Evolutionary conservation across 1,140 invertebrate genomes (phyloP).

Genomic region (Drosophila repletoides): DNA sequence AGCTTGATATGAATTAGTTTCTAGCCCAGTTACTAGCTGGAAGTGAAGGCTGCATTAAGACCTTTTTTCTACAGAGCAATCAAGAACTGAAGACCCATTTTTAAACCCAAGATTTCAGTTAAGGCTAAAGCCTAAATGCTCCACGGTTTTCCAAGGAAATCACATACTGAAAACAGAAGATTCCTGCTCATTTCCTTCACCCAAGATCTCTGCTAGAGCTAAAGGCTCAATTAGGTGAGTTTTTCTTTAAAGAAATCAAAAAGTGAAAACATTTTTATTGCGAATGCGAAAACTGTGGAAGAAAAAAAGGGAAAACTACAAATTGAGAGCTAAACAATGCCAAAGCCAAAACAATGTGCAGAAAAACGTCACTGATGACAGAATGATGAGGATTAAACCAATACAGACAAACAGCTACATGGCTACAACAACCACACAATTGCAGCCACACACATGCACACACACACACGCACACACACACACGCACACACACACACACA

Average conservation of each 20-base stretch:
- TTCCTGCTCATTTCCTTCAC: too few species aligned
- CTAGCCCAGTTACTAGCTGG: too few species aligned
- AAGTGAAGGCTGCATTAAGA: too few species aligned
- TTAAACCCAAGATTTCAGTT: too few species aligned
- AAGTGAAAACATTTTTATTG: conserved; percentile 59
- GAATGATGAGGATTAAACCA: conserved; percentile 81
- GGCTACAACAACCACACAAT: conserved; percentile 29
- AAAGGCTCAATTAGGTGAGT: not conserved
- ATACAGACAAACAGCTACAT: conserved; percentile 19
- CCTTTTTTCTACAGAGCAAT: too few species aligned
- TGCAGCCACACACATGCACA: conserved; percentile 14
- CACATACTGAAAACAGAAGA: too few species aligned
- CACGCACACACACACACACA: conserved; percentile 29
- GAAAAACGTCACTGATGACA: conserved; percentile 82
- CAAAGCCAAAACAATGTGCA: conserved; percentile 71
- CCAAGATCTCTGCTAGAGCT: too few species aligned
- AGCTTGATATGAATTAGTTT: too few species aligned
- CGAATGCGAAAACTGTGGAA: conserved; percentile 45
- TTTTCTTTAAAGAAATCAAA: conserved; percentile 44
- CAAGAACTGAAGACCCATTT: too few species aligned
- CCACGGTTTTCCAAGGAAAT: too few species aligned
- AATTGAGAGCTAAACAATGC: conserved; percentile 74
- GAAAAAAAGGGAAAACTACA: conserved; percentile 61
- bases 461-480: conserved; percentile 24
- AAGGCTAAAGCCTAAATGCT: too few species aligned